Evolutionary conservation across 1,140 invertebrate species (phyloP).

Genomic region (Melanaphis sacchari): DNA sequence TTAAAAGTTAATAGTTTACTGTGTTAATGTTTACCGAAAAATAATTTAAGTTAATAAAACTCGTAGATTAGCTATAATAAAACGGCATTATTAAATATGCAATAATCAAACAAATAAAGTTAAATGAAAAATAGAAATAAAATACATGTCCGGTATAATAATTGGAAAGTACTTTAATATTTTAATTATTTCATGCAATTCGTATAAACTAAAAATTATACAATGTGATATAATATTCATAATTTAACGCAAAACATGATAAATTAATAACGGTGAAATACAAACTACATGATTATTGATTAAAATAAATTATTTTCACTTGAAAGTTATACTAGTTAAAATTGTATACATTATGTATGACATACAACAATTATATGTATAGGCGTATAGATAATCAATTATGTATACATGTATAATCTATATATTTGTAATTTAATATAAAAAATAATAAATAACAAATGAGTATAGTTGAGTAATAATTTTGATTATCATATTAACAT

Average conservation of each 20-base stretch:
- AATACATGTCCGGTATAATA: background rate
- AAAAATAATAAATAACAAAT: background rate
- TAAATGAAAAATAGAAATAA: background rate
- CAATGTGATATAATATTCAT: background rate
- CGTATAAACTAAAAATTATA: background rate
- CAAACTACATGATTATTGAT: background rate
- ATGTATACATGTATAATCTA: background rate
- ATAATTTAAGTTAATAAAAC: background rate
- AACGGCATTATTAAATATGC: slow-evolving; percentile 9
- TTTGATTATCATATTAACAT: background rate
- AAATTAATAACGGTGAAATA: background rate
- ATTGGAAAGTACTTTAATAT: background rate
- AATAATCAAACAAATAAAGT: slow-evolving; percentile 14
- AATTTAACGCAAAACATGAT: background rate
- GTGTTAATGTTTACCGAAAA: background rate
- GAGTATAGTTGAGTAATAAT: background rate
- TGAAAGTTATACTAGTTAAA: background rate
- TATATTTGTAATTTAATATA: background rate
- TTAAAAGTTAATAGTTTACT: background rate
- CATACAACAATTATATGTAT: background rate
- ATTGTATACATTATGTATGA: background rate
- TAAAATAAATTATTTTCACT: background rate
- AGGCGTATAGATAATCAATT: background rate
- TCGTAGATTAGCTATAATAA: background rate
- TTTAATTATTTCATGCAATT: background rate